Conservation (phyloP, 1,140 invertebrate species). For the Parapsyche elsis region DNA sequence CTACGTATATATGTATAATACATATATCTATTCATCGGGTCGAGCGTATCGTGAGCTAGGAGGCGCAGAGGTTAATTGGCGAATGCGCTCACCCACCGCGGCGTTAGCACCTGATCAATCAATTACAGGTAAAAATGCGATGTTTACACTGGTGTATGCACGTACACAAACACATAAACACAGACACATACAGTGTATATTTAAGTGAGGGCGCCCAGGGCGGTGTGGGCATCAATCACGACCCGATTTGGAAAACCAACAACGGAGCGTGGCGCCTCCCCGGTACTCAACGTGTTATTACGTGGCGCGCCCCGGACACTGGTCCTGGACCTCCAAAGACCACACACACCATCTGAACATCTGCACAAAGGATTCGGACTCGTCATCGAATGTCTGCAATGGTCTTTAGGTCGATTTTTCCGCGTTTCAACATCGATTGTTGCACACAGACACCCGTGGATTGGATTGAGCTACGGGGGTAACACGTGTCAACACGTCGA, state of each 20-base stretch:
- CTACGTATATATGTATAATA: neutral
- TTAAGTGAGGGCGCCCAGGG: conserved; percentile 12
- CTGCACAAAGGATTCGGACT: too few species aligned
- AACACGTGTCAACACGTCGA: too few species aligned
- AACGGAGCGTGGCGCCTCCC: conserved; percentile 44
- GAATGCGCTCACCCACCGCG: conserved; percentile 35
- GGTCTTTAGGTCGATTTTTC: too few species aligned
- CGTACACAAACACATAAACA: neutral
- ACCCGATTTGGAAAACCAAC: conserved; percentile 49
- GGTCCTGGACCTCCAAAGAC: neutral
- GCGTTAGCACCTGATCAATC: conserved; percentile 41
- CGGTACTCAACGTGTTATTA: conserved; percentile 41
- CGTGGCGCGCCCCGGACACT: conserved; percentile 14
- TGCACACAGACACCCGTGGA: too few species aligned
- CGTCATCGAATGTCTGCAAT: too few species aligned
- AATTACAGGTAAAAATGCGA: conserved; percentile 41
- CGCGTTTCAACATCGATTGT: too few species aligned
- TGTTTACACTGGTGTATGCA: conserved; percentile 11
- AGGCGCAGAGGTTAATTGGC: conserved; percentile 20
- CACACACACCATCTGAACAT: neutral
- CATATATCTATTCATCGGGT: too few species aligned
- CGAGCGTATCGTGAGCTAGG: too few species aligned
- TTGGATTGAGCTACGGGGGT: too few species aligned
- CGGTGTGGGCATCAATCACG: conserved; percentile 42
- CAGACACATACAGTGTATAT: neutral